Percentiles rank a stretch among this genome's conserved stretches.
Conservation (phyloP, 2,797 vertebrate genomes). For the Enteromius unitaeniatus region DNA sequence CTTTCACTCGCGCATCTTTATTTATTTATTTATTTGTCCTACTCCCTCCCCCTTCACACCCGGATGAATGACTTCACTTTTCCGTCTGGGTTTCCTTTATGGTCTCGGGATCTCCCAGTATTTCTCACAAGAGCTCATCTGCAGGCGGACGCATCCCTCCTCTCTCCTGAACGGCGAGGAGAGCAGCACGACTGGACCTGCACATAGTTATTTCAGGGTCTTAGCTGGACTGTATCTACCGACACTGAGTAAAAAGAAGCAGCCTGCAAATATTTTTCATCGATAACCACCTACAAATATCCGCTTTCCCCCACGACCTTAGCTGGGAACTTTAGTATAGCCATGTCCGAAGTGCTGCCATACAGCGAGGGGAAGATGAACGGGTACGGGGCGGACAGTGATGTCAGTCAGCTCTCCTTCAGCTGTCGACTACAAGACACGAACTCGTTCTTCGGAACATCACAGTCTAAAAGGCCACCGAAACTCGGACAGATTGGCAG, state of each 20-base stretch:
- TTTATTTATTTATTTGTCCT: constrained; percentile 15
- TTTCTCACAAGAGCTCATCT: constrained; percentile 76
- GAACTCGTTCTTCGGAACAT: constrained; percentile 92
- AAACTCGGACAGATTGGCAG: constrained; percentile 97
- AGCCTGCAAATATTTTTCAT: background rate
- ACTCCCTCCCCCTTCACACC: constrained; percentile 72
- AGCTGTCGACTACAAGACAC: constrained; percentile 98
- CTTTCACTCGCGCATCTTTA: background rate
- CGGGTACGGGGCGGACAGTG: constrained; percentile 92
- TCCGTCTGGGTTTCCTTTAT: constrained; percentile 94
- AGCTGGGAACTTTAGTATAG: constrained; percentile 62
- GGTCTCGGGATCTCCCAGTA: constrained; percentile 90
- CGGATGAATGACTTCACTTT: constrained; percentile 98
- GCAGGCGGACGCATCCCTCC: constrained; percentile 59
- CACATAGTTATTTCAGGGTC: background rate
- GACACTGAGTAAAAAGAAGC: background rate
- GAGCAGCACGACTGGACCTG: constrained; percentile 2
- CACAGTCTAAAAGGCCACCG: constrained; percentile 95
- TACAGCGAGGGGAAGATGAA: constrained; percentile 98
- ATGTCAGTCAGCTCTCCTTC: constrained; percentile 94
- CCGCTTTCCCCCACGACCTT: background rate
- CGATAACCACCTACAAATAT: background rate
- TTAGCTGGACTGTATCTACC: background rate
- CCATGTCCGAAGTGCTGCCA: constrained; percentile 97
- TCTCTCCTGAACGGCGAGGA: constrained; percentile 45